Base-by-base conservation (phyloP, 2,113 vertebrate species). In the Sphyrna mokarran region DNA sequence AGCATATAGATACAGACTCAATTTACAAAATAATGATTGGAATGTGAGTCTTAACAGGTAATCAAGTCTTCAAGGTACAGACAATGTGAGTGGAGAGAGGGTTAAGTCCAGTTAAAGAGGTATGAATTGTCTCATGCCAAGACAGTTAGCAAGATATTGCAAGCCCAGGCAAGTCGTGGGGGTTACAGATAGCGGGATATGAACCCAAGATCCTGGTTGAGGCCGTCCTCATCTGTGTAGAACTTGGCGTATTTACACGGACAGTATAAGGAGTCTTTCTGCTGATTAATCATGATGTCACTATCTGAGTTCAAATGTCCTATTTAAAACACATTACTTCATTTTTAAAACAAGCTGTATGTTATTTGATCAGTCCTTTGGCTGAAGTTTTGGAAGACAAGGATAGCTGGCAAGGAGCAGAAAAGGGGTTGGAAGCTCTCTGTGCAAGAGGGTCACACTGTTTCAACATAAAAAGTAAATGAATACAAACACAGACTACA, bases 321-420 rank as follows among this genome's bases (percentile, higher is more conserved):
- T 87, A 87, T 48, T 87, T 87, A 87, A 87, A 87, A 54, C 85
- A 26, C 22, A 54, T 87, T 8, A 87, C 80, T 83, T 83, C 80
- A 54, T 87, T 87, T 86, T 86, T 23, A 86, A 87, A 87, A 87
- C 85, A 54, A 87, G 40, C 16, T 37, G 23, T 37, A 83, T 26
- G 85, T 87, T 54, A 87, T 54, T 87, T 87, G 85, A 87, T 87
- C 43, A 87, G 13, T 26, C 85, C 8, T 26, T 87, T 54, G 48
- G 85, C 85, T 87, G 43, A 87, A 54, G 22, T 13, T 87, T 26
- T 54, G 48, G 10, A 26, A 87, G 20, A 54, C 18, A 23, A 87
- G 40, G 43, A 54, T 54, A 87, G 23, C 85, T 87, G 85, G 85
- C 85, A 54, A 37, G n/a, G 3, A 83, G 13, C 14, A 18, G n/a